A percentile compares a stretch with the other conserved stretches of the same genome.
These are phyloP conservation scores for Thecophora atra DNA, from an alignment of 2,888 invertebrate species.

Conservation along the genomic window DNA sequence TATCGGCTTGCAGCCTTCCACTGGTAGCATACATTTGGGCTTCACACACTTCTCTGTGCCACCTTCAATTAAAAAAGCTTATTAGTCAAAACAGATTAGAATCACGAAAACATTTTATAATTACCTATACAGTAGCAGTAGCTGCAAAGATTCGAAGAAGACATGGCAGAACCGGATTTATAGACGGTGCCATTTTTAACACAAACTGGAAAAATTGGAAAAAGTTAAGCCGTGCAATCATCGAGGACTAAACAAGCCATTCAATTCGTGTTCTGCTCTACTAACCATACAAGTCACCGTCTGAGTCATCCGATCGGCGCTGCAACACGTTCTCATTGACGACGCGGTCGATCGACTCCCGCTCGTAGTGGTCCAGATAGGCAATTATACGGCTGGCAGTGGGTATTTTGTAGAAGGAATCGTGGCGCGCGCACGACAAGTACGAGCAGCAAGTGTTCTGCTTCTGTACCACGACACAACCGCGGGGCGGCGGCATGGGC, in stretches of 20 bases:
- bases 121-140: constrained; percentile 82
- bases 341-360: constrained; percentile 63
- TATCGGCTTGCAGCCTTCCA: constrained; percentile 71
- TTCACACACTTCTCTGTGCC: constrained; percentile 80
- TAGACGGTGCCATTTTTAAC: constrained; percentile 64
- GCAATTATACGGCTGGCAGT: constrained; percentile 61
- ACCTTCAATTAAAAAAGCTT: constrained; percentile 46
- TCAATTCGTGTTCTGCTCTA: too few species aligned
- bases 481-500: constrained; percentile 78
- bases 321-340: constrained; percentile 63
- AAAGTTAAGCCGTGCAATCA: not conserved
- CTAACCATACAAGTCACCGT: constrained; percentile 58
- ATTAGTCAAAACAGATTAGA: too few species aligned
- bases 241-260: too few species aligned
- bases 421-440: constrained; percentile 76
- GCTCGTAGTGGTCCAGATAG: constrained; percentile 62
- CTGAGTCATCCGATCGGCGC: constrained; percentile 62
- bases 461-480: constrained; percentile 77
- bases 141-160: constrained; percentile 80
- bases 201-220: constrained; percentile 52
- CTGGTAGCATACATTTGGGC: constrained; percentile 80
- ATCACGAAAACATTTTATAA: constrained; percentile 26
- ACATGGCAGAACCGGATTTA: constrained; percentile 77
- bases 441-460: constrained; percentile 80
- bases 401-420: constrained; percentile 59